Evolutionary conservation across 1,140 invertebrate genomes (phyloP).

Genomic region (Ceratosolen solmsi): DNA sequence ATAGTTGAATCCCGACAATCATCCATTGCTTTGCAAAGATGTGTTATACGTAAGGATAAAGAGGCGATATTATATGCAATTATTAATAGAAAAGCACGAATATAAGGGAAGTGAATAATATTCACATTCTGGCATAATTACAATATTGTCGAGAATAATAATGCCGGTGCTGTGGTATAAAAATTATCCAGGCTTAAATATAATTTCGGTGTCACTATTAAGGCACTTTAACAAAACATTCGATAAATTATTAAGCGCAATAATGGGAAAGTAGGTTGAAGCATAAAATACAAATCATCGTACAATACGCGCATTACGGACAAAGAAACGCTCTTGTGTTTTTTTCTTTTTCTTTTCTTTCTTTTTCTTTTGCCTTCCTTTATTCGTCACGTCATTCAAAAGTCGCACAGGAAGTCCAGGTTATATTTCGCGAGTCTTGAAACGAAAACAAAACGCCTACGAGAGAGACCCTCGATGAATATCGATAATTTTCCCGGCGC

Average conservation of each 20-base stretch:
- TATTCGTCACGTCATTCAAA: neutral
- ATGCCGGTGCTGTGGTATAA: no score
- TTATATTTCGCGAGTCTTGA: neutral
- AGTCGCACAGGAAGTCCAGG: neutral
- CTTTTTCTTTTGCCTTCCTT: neutral
- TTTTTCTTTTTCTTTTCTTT: no score
- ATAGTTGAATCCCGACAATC: neutral
- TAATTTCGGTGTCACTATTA: conserved; percentile 10
- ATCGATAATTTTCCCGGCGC: neutral
- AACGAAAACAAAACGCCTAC: neutral
- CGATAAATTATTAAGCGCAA: neutral
- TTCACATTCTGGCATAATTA: neutral
- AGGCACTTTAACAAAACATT: neutral
- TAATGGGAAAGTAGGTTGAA: neutral
- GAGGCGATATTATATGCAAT: neutral
- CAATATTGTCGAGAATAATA: neutral
- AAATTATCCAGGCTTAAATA: neutral
- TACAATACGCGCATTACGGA: neutral
- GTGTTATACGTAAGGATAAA: neutral
- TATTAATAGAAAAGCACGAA: neutral
- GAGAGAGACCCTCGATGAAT: neutral
- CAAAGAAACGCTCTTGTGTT: neutral
- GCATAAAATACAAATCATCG: neutral
- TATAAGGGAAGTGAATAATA: neutral
- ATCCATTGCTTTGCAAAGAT: neutral